These are phyloP conservation scores for Thymelicus lineola DNA, from an alignment of 2,888 invertebrate genomes.

Conservation along the genomic window DNA sequence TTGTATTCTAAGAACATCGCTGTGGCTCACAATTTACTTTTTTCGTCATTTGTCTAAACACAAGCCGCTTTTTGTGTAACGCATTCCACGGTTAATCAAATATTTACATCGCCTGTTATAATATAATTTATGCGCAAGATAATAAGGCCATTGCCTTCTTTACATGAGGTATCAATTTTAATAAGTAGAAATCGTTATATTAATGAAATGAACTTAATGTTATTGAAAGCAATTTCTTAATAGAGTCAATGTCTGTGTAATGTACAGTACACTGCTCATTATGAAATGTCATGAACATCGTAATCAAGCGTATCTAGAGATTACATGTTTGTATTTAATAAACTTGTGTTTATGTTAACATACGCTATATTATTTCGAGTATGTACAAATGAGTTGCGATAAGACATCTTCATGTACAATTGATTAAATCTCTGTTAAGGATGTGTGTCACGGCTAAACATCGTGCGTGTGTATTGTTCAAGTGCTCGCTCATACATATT, in stretches of 20 bases:
- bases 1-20: conserved; percentile 55
- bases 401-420: conserved; percentile 46
- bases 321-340: not conserved
- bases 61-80: conserved; percentile 49
- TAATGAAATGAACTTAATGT: not conserved
- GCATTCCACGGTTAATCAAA: conserved; percentile 61
- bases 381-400: conserved; percentile 26
- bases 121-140: conserved; percentile 34
- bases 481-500: conserved; percentile 75
- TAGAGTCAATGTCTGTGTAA: not conserved
- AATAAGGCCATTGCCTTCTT: conserved; percentile 61
- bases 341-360: not conserved
- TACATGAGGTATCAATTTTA: conserved; percentile 5
- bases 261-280: too few relatives aligned
- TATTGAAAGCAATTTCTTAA: not conserved
- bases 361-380: not conserved
- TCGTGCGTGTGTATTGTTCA: conserved; percentile 64
- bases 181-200: conserved; percentile 2
- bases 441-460: conserved; percentile 78
- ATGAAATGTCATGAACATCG: not conserved
- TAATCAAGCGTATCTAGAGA: not conserved
- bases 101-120: conserved; percentile 57
- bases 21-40: conserved; percentile 54
- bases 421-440: conserved; percentile 56
- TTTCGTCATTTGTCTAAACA: conserved; percentile 53